phyloP scores from a whole-genome alignment of 1,140 invertebrate genomes.

The Adelges cooleyi region DNA sequence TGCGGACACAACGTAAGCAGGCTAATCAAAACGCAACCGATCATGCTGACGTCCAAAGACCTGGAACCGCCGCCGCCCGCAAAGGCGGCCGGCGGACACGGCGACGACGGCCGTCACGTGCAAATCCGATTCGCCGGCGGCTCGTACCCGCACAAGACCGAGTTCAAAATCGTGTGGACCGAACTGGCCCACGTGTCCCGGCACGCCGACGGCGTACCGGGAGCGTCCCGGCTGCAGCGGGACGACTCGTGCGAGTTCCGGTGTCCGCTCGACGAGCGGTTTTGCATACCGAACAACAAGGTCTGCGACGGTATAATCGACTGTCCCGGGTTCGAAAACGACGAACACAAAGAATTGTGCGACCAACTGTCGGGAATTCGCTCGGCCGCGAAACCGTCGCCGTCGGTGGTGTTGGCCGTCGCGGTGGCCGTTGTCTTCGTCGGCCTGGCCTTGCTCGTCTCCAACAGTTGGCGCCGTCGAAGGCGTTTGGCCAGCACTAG shows the following conservation, averaged over 20 bases:
- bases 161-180: constrained; percentile 79
- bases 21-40: constrained; percentile 64
- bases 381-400: not conserved
- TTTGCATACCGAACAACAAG: constrained; percentile 66
- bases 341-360: constrained; percentile 25
- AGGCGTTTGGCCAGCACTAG: not conserved
- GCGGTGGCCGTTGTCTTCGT: not conserved
- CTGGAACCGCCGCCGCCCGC: constrained; percentile 40
- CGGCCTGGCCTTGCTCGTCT: not conserved
- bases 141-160: constrained; percentile 61
- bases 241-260: constrained; percentile 44
- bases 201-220: constrained; percentile 64
- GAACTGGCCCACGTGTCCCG: constrained; percentile 70
- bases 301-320: constrained; percentile 78
- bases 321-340: constrained; percentile 52
- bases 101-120: constrained; percentile 38
- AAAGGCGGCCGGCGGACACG: too few relatives aligned
- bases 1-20: constrained; percentile 72
- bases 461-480: not conserved
- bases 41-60: constrained; percentile 56
- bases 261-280: constrained; percentile 65
- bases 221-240: constrained; percentile 31
- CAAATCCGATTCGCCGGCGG: constrained; percentile 56
- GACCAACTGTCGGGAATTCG: not conserved
- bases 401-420: not conserved